These are phyloP conservation scores for Eulemur albifrons DNA, from an alignment of 2,797 vertebrate species.

Conservation along the genomic window DNA sequence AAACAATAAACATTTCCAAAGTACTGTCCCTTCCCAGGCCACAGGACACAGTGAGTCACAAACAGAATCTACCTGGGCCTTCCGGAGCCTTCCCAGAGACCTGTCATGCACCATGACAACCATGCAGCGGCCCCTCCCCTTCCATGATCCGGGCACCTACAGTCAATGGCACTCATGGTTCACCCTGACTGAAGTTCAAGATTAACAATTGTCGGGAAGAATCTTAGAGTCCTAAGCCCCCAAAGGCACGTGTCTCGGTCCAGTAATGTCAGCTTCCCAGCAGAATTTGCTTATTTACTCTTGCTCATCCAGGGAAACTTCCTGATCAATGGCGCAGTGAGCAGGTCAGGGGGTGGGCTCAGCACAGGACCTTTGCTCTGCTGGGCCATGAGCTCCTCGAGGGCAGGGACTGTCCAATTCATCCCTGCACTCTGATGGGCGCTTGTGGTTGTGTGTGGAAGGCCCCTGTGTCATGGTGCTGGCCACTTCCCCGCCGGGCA, in stretches of 20 bases:
- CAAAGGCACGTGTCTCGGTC: background rate
- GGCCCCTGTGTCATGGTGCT: background rate
- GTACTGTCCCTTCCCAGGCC: background rate
- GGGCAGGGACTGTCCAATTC: background rate
- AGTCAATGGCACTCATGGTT: accelerated
- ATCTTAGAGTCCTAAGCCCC: background rate
- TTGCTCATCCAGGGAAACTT: background rate
- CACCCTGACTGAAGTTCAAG: background rate
- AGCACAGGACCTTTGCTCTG: background rate
- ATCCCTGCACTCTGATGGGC: background rate
- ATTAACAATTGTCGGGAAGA: background rate
- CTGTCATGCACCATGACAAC: background rate
- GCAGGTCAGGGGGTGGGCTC: background rate
- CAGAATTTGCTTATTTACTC: background rate
- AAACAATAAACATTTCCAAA: background rate
- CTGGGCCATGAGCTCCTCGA: background rate
- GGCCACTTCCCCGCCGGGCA: accelerated
- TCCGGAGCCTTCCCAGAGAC: background rate
- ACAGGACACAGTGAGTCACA: background rate
- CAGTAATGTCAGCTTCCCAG: background rate
- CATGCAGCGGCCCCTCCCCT: no score
- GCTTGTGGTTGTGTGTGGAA: background rate
- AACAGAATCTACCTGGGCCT: background rate
- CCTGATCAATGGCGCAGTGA: background rate
- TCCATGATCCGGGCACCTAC: background rate